Evolutionary conservation across 2,888 invertebrate species (phyloP).

Genomic region (Hoplodrina ambigua): DNA sequence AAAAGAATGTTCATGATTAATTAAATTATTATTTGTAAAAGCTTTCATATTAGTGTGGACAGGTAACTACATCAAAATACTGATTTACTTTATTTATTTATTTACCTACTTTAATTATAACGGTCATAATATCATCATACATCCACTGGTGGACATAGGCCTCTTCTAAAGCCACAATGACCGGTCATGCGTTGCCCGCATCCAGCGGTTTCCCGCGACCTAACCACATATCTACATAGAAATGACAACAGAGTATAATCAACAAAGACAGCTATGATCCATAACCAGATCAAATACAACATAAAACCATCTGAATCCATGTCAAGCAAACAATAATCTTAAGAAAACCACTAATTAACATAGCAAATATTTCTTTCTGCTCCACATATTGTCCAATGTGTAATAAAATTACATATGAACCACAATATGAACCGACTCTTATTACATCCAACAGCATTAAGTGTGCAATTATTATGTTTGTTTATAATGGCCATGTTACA

Average conservation of each 20-base stretch:
- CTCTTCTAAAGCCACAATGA: no score
- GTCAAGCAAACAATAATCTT: constrained; percentile 43
- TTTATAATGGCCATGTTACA: constrained; percentile 8
- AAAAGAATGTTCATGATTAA: no score
- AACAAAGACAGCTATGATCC: constrained; percentile 15
- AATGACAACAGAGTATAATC: not conserved
- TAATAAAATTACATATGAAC: constrained; percentile 55
- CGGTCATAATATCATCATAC: no score
- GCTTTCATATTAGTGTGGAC: no score
- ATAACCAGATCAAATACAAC: constrained; percentile 28
- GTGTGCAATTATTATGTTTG: constrained; percentile 39
- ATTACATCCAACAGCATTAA: constrained; percentile 59
- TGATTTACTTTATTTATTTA: no score
- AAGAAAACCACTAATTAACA: constrained; percentile 53
- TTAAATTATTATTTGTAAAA: no score
- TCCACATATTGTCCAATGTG: constrained; percentile 55
- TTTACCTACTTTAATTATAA: no score
- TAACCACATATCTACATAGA: not conserved
- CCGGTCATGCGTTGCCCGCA: no score
- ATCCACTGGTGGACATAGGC: no score
- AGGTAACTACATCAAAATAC: no score
- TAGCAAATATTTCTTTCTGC: constrained; percentile 53
- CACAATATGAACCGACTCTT: constrained; percentile 18
- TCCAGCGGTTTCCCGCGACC: no score
- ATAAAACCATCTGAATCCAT: constrained; percentile 34